Evolutionary conservation across 2,888 invertebrate species (phyloP).

Genomic region (Dorcus parallelipipedus): DNA sequence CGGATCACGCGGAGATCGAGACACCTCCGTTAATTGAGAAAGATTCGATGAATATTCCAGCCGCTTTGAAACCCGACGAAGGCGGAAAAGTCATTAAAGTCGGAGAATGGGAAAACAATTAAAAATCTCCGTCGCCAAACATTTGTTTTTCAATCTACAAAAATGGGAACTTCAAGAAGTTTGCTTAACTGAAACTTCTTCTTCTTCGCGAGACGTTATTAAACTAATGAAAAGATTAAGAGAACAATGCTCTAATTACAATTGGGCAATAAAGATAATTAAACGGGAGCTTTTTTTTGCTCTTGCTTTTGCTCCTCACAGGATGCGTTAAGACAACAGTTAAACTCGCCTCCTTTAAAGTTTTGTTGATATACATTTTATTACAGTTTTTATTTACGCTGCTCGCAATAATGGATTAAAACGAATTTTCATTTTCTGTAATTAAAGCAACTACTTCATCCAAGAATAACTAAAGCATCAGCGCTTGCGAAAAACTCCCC

Average conservation of each 20-base stretch:
- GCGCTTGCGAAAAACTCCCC: no score
- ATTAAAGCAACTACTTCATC: no score
- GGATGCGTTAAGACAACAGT: no score
- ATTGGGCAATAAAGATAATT: constrained; percentile 6
- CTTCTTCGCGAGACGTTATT: neutral
- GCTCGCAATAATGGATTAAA: no score
- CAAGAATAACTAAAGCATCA: no score
- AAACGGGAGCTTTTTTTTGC: neutral
- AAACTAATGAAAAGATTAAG: constrained; percentile 8
- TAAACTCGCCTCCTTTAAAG: no score
- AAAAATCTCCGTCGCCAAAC: neutral
- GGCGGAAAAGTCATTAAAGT: no score
- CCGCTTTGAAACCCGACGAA: neutral
- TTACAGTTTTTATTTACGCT: no score
- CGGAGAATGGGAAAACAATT: neutral
- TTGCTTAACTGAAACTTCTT: neutral
- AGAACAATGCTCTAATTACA: constrained; percentile 6
- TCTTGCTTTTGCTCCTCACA: no score
- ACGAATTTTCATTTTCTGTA: no score
- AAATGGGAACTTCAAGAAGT: neutral
- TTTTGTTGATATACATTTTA: no score
- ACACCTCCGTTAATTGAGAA: neutral
- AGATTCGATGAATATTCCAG: neutral
- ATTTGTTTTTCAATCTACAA: constrained; percentile 2
- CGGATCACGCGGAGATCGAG: no score